Percentiles rank a stretch among this genome's conserved stretches.
Evolutionary conservation across 2,113 vertebrate genomes (phyloP).

Genomic region (Hippocampus comes): DNA sequence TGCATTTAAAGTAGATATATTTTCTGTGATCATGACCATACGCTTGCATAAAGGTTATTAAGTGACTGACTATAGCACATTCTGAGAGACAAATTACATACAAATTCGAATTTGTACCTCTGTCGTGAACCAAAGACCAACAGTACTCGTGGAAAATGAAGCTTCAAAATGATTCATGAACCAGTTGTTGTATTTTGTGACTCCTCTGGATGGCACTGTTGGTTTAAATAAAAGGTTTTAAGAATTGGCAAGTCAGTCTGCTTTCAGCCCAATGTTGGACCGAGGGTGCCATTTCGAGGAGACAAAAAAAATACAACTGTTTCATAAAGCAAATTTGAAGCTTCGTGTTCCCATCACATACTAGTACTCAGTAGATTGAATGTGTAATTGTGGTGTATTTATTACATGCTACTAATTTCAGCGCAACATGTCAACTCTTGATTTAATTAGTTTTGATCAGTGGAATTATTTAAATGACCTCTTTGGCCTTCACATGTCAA

Average conservation of each 20-base stretch:
- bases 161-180: too few relatives aligned
- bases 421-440: conserved; percentile 3
- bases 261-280: too few relatives aligned
- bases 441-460: conserved; percentile 14
- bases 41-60: neutral
- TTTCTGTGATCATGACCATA: neutral
- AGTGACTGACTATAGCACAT: neutral
- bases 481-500: conserved; percentile 15
- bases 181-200: too few relatives aligned
- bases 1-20: neutral
- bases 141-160: neutral
- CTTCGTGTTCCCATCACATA: too few relatives aligned
- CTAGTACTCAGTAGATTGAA: neutral
- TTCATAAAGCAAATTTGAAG: too few relatives aligned
- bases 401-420: neutral
- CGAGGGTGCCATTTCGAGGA: too few relatives aligned
- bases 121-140: neutral
- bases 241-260: too few relatives aligned
- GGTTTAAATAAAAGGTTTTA: too few relatives aligned
- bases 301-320: too few relatives aligned
- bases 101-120: neutral
- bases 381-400: neutral
- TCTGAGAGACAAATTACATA: neutral
- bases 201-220: too few relatives aligned
- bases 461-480: conserved; percentile 13